Base-by-base conservation (phyloP, 2,113 vertebrate genomes). In the Probosciger aterrimus region DNA sequence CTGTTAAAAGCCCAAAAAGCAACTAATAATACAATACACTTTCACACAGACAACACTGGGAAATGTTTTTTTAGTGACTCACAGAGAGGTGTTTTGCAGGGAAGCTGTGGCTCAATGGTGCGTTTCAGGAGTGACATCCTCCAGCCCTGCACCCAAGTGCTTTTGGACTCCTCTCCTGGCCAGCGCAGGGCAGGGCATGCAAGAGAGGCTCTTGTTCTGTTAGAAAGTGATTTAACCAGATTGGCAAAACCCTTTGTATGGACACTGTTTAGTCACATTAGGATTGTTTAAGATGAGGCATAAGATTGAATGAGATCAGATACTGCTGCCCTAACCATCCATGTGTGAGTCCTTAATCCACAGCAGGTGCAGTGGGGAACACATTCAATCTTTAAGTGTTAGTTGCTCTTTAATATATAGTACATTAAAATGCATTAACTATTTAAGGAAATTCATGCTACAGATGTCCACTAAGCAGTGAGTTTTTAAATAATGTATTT, bases 71-170 rank as follows among this genome's bases (percentile, higher is more conserved):
- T 31, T 18, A 41, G n/a, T 6, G 31, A 63, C 17, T 77, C 10
- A 39, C 24, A 15, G 18, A 24, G n/a, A 28, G 8, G 12, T 4
- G 33, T 39, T 52, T 18, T 25, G 62, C 12, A 0, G 33, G 43
- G 19, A 33, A 25, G 67, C 39, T 35, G 63, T 17, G 39, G 39
- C 22, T 39, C 25, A 5, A 4, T 3, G 30, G 28, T 3, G 25
- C 2, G 13, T 19, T 35, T 22, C 70, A 13, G 44, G 31, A 33
- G 24, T 8, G 5, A 60, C 4, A 9, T 46, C 24, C 24, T 19
- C 20, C 11, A 2, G 1, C 9, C 27, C 44, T 4, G 14, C 49
- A 14, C 12, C 6, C 6, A 33, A n/a, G 24, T 3, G 2, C 37
- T 8, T 18, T 14, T 52, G 10, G 50, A 4, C 24, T 23, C n/a